Conservation (phyloP, 2,888 invertebrate species). For the Elegia similella region DNA sequence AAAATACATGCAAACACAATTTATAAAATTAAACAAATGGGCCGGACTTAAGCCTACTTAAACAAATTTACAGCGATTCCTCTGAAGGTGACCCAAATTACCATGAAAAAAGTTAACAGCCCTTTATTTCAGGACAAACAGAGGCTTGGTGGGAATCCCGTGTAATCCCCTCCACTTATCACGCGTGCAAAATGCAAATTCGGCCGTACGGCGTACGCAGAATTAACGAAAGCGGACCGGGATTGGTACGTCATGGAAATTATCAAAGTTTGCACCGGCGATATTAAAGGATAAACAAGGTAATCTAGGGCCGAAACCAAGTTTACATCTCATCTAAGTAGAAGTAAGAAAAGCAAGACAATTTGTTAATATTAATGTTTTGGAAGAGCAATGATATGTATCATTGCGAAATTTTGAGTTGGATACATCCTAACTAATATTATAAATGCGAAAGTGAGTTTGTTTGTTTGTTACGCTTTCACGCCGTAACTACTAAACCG, state of each 20-base stretch:
- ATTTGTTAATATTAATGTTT: too few species aligned
- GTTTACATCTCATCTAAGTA: slow-evolving; percentile 1
- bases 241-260: slow-evolving; percentile 65
- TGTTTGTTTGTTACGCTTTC: too few species aligned
- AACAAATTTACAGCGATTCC: slow-evolving; percentile 77
- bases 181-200: slow-evolving; percentile 82
- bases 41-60: slow-evolving; percentile 71
- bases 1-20: slow-evolving; percentile 33
- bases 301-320: slow-evolving; percentile 36
- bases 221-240: slow-evolving; percentile 69
- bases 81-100: slow-evolving; percentile 80
- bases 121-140: slow-evolving; percentile 80
- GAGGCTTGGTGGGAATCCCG: slow-evolving; percentile 76
- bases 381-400: too few species aligned
- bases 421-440: too few species aligned
- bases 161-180: slow-evolving; percentile 80
- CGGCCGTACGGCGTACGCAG: slow-evolving; percentile 63
- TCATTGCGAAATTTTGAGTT: too few species aligned
- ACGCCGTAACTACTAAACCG: too few species aligned
- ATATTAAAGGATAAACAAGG: slow-evolving; percentile 61
- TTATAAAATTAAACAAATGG: slow-evolving; percentile 65
- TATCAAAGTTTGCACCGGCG: slow-evolving; percentile 69
- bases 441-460: too few species aligned
- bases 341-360: not conserved
- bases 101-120: slow-evolving; percentile 79